Evolutionary conservation across 2,888 invertebrate species (phyloP), one percentile per base, ranked within the genome.

Genomic region (Hemistola chrysoprasaria): DNA sequence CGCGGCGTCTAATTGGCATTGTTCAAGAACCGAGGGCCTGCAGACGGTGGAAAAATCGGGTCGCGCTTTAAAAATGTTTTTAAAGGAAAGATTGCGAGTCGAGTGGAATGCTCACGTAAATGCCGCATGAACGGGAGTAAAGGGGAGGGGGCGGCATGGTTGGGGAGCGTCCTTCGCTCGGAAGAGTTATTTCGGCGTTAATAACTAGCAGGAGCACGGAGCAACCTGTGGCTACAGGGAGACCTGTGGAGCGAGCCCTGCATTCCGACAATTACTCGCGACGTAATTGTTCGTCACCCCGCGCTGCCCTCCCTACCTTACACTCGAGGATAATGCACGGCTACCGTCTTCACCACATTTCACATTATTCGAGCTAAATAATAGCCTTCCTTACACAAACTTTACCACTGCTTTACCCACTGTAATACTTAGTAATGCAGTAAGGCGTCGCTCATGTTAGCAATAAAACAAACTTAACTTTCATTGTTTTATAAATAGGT

Each of bases 151-250:
- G 11, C 8, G 33, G 36, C 22, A 22, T 36, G 42, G 37, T 37
- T 47, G 36, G 32, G 36, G 32, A 39, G 41, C 45, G 16, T 16
- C 16, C 16, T 16, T 16, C 31, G 38, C 24, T 43, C 27, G 47
- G 42, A 50, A 43, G 53, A 56, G 59, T 60, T 62, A 65, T 71
- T 71, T 66, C 50, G 55, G 57, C 65, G 69, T 78, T 75, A 74
- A 73, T 73, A 78, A 72, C 57, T 60, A 60, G 60, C 64, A 63
- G 56, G 56, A 62, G 57, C 76, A 73, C 62, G 56, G 56, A 62
- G 57, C 76, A 73, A 79, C 81, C 78, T 78, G 80, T 79, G 52
- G 80, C 69, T 40, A 8, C 71, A 40, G 43, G 39, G 39, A 66
- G 65, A 78, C 78, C 74, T 77, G 78, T 78, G 52, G 76, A 65